Conservation (phyloP, 2,797 vertebrate species). For the Rhynchotus rufescens region DNA sequence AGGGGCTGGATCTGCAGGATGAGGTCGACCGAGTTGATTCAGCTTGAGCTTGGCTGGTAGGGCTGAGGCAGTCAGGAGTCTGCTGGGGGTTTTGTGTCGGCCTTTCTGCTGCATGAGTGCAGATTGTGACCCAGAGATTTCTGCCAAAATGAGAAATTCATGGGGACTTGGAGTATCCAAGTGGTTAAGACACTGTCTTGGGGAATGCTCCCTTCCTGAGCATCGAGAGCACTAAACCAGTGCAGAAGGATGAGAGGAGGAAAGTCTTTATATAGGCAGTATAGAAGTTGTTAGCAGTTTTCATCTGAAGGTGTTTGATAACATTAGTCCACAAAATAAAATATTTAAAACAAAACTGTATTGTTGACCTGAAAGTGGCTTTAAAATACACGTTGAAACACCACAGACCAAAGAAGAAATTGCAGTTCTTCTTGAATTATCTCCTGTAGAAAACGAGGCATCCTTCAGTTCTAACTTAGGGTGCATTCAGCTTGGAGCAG, state of each 20-base stretch:
- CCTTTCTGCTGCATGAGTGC: neutral
- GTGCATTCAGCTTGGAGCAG: neutral
- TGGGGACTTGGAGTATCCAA: neutral
- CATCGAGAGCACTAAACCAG: neutral
- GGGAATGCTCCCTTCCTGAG: neutral
- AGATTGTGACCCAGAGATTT: neutral
- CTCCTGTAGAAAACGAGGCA: neutral
- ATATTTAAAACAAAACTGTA: neutral
- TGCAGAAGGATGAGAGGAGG: neutral
- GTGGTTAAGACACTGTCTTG: neutral
- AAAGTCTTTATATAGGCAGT: neutral
- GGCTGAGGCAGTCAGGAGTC: neutral
- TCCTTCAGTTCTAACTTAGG: neutral
- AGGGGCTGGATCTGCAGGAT: accelerated
- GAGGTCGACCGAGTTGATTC: neutral
- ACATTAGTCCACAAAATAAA: neutral
- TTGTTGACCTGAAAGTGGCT: neutral
- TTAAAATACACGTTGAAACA: neutral
- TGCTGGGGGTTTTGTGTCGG: neutral
- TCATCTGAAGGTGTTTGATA: neutral
- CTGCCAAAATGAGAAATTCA: neutral
- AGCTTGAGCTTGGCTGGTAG: neutral
- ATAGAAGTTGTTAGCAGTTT: neutral
- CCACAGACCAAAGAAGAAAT: neutral
- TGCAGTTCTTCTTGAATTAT: neutral